These are phyloP conservation scores for Aurelia aurita complex sp. Pacific DNA, from an alignment of 30 jellyfish, hydroid and myxozoan species.

Conservation along the genomic window DNA sequence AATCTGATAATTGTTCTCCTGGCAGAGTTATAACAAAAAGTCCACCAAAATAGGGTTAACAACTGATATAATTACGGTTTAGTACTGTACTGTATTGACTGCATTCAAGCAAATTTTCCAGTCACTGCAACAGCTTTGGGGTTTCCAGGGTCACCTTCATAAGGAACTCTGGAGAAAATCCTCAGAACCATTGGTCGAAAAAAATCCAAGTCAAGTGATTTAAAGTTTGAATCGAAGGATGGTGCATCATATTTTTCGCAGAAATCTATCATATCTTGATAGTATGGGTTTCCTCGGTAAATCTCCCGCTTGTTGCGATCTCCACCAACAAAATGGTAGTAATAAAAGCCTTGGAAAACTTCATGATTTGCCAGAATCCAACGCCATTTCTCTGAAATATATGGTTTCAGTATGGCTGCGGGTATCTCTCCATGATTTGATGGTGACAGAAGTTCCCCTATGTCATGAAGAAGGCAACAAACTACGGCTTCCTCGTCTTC, in stretches of 20 bases:
- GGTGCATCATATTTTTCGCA: slow-evolving; percentile 72
- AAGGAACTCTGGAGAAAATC: slow-evolving; percentile 27
- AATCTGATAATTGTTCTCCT: no score
- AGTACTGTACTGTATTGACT: no score
- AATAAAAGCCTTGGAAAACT: slow-evolving; percentile 62
- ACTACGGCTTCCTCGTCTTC: slow-evolving; percentile 56
- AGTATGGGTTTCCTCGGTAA: slow-evolving; percentile 28
- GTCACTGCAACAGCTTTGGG: slow-evolving; percentile 64
- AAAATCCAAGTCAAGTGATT: slow-evolving; percentile 30
- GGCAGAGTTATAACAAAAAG: no score
- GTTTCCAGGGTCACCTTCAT: slow-evolving; percentile 28
- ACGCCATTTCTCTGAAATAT: slow-evolving; percentile 48
- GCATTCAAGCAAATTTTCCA: background rate
- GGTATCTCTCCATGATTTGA: slow-evolving; percentile 69
- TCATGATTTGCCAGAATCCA: slow-evolving; percentile 72
- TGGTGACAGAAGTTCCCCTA: slow-evolving; percentile 62
- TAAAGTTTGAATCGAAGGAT: slow-evolving; percentile 51
- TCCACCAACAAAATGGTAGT: slow-evolving; percentile 56
- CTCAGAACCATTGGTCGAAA: slow-evolving; percentile 54
- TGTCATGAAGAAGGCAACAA: slow-evolving; percentile 64
- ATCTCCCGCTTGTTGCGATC: slow-evolving; percentile 47
- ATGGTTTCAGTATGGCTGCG: slow-evolving; percentile 63
- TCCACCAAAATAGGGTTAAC: no score
- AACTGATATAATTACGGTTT: no score
- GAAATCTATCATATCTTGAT: slow-evolving; percentile 35